A percentile compares a stretch with the other conserved stretches of the same genome.
These are phyloP conservation scores for Scaptomyza caliginosa DNA, from an alignment of 2,888 invertebrate species.

Conservation along the genomic window DNA sequence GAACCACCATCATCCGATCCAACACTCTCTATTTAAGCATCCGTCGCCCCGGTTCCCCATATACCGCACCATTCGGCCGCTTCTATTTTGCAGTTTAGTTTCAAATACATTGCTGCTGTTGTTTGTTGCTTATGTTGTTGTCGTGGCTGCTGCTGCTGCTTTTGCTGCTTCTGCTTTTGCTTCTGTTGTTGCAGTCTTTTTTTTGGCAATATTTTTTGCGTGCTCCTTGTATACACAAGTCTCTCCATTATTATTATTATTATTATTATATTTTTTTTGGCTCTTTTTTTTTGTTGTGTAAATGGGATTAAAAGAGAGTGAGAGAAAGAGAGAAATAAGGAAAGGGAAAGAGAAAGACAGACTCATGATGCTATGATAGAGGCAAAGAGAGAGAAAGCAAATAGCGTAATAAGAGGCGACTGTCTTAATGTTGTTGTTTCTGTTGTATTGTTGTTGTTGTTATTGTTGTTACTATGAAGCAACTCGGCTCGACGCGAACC, in stretches of 20 bases:
- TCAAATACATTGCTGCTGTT: slow-evolving; percentile 65
- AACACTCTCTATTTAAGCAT: background rate
- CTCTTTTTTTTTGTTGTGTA: slow-evolving; percentile 41
- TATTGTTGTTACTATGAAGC: slow-evolving; percentile 40
- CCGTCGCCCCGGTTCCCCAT: background rate
- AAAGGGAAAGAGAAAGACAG: background rate
- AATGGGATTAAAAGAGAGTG: slow-evolving; percentile 52
- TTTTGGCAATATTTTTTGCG: slow-evolving; percentile 59
- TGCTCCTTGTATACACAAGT: slow-evolving; percentile 66
- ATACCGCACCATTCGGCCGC: slow-evolving; percentile 16
- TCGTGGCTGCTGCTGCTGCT: background rate
- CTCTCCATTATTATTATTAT: slow-evolving; percentile 75
- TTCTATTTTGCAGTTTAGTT: slow-evolving; percentile 78
- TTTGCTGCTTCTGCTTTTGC: background rate
- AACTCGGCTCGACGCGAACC: slow-evolving; percentile 44
- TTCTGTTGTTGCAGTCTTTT: slow-evolving; percentile 24
- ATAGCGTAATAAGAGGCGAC: slow-evolving; percentile 42
- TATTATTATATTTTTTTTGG: slow-evolving; percentile 24
- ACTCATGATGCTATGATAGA: background rate
- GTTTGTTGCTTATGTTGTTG: slow-evolving; percentile 1
- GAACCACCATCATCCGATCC: too few species aligned
- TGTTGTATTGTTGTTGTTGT: slow-evolving; percentile 33
- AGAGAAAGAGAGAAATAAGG: background rate
- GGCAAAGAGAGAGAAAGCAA: slow-evolving; percentile 2
- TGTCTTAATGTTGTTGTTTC: slow-evolving; percentile 11